Percentiles rank a stretch among this genome's conserved stretches.
phyloP scores from a whole-genome alignment of 1,140 invertebrate genomes.

The Colletes latitarsis region DNA sequence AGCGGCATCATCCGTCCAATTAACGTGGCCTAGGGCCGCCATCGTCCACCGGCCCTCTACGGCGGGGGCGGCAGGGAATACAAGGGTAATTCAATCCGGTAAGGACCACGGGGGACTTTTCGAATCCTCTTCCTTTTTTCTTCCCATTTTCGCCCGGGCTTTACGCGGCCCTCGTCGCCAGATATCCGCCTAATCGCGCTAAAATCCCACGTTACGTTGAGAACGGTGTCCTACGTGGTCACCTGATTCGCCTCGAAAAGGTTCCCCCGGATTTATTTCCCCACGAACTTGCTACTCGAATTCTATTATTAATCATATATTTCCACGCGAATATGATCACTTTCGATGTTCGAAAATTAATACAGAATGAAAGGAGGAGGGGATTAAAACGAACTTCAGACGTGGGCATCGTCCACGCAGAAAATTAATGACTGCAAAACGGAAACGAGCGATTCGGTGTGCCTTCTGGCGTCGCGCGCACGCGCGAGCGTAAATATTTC shows the following conservation, averaged over 20 bases:
- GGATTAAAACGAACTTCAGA: background rate
- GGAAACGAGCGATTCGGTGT: background rate
- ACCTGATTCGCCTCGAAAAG: background rate
- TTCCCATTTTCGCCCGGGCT: constrained; percentile 27
- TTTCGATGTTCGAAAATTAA: background rate
- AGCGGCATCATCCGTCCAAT: constrained; percentile 66
- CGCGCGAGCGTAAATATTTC: constrained; percentile 57
- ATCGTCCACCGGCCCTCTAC: constrained; percentile 13
- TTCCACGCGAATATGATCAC: too few relatives aligned
- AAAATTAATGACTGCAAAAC: background rate
- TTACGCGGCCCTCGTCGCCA: constrained; percentile 10
- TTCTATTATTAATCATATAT: too few relatives aligned
- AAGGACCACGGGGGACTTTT: background rate
- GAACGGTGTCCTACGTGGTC: background rate
- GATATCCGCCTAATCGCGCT: constrained; percentile 29
- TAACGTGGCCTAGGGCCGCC: constrained; percentile 52
- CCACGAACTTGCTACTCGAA: too few relatives aligned
- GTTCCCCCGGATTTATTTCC: too few relatives aligned
- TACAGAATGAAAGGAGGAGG: background rate
- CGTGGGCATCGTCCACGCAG: background rate
- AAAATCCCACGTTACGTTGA: background rate
- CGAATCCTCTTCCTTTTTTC: background rate
- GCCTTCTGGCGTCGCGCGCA: background rate
- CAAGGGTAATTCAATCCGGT: constrained; percentile 51
- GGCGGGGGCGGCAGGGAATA: constrained; percentile 10